phyloP scores from a whole-genome alignment of 1,140 invertebrate genomes.

The Gonatopus flavifemur region DNA sequence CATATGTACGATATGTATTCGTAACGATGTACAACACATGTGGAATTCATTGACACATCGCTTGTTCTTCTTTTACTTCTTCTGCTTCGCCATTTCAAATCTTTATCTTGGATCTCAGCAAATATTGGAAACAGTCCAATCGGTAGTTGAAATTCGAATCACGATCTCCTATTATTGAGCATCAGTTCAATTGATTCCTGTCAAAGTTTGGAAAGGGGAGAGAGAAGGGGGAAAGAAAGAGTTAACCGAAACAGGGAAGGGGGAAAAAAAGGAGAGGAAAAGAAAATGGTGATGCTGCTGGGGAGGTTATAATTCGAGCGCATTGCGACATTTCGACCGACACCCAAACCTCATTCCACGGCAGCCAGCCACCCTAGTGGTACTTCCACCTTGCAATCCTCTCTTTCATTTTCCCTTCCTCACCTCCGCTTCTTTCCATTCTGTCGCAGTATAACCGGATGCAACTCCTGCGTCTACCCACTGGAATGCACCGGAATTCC shows the following conservation, averaged over 20 bases:
- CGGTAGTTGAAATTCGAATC: neutral
- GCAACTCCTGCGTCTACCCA: slow-evolving; percentile 20
- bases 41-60: no score
- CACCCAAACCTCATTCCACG: no score
- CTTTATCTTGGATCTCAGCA: no score
- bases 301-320: slow-evolving; percentile 20
- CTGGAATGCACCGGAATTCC: slow-evolving; percentile 36
- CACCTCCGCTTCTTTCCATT: slow-evolving; percentile 6
- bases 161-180: neutral
- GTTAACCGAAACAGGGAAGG: neutral
- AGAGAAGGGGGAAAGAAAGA: neutral
- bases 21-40: no score
- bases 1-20: no score
- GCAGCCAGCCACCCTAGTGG: neutral
- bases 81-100: no score
- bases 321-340: slow-evolving; percentile 22
- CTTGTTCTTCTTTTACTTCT: no score
- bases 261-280: neutral
- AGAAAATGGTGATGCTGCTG: slow-evolving; percentile 3
- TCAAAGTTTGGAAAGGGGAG: neutral
- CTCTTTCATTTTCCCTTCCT: neutral
- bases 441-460: slow-evolving; percentile 17
- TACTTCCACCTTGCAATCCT: neutral
- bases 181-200: neutral
- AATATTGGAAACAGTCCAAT: neutral